Evolutionary conservation across 2,888 invertebrate genomes (phyloP).

Genomic region (Tridacna crocea): DNA sequence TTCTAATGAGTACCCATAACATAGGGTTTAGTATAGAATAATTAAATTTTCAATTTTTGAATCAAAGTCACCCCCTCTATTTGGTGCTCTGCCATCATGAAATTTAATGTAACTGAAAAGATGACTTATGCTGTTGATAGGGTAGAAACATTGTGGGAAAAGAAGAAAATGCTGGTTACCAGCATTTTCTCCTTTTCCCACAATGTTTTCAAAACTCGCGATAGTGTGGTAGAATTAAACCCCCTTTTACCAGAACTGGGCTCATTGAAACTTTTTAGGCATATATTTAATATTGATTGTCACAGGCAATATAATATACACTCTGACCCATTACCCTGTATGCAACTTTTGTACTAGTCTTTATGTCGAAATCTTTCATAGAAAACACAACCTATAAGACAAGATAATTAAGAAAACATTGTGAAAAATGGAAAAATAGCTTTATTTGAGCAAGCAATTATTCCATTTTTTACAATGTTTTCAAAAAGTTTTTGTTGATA

Average conservation of each 20-base stretch:
- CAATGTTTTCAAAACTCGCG: neutral
- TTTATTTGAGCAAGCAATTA: neutral
- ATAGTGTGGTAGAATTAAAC: neutral
- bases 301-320: conserved; percentile 26
- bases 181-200: too few species aligned
- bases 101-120: too few species aligned
- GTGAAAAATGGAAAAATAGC: neutral
- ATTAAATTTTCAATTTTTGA: too few species aligned
- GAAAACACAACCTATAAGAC: neutral
- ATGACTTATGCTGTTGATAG: too few species aligned
- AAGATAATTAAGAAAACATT: neutral
- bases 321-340: neutral
- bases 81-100: too few species aligned
- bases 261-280: conserved; percentile 23
- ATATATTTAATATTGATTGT: conserved; percentile 34
- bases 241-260: neutral
- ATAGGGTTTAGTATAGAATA: too few species aligned
- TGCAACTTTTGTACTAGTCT: neutral
- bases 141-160: too few species aligned
- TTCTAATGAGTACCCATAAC: too few species aligned
- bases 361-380: neutral
- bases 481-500: neutral
- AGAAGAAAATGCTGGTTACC: too few species aligned
- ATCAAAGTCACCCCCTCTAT: too few species aligned
- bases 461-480: neutral